A percentile compares a stretch with the other conserved stretches of the same genome.
Conservation (phyloP, 2,113 vertebrate species). For the Prionailurus bengalensis region DNA sequence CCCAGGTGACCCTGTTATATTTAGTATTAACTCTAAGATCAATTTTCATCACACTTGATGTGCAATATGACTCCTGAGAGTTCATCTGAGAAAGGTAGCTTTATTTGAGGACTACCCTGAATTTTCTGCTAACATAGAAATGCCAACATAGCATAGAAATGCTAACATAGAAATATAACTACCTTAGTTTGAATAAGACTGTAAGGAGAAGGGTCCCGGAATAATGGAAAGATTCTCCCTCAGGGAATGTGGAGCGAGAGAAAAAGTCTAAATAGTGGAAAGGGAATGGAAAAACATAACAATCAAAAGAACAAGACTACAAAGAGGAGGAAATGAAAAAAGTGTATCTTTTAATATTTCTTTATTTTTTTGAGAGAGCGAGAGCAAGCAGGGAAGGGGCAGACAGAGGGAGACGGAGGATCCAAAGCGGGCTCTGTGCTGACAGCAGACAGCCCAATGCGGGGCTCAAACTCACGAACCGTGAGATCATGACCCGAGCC, state of each 20-base stretch:
- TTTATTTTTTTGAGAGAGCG: background rate
- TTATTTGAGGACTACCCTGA: background rate
- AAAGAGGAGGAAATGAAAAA: background rate
- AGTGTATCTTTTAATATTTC: background rate
- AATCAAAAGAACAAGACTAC: background rate
- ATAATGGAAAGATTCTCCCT: background rate
- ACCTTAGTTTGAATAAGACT: background rate
- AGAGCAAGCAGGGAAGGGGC: too few relatives aligned
- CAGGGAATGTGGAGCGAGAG: background rate
- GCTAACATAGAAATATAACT: constrained; percentile 8
- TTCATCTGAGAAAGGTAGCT: background rate
- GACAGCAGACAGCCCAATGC: background rate
- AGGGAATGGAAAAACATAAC: background rate
- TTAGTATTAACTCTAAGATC: constrained; percentile 24
- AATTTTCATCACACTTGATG: background rate
- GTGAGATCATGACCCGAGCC: background rate
- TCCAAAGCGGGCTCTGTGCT: background rate
- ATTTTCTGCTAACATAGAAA: constrained; percentile 51
- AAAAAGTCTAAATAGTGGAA: background rate
- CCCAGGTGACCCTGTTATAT: background rate
- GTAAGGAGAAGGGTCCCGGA: background rate
- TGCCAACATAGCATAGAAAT: background rate
- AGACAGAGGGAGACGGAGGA: background rate
- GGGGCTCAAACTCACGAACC: background rate
- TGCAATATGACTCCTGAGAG: background rate